Conservation (phyloP, 1,140 invertebrate species). For the Geopemphigus sp. region DNA sequence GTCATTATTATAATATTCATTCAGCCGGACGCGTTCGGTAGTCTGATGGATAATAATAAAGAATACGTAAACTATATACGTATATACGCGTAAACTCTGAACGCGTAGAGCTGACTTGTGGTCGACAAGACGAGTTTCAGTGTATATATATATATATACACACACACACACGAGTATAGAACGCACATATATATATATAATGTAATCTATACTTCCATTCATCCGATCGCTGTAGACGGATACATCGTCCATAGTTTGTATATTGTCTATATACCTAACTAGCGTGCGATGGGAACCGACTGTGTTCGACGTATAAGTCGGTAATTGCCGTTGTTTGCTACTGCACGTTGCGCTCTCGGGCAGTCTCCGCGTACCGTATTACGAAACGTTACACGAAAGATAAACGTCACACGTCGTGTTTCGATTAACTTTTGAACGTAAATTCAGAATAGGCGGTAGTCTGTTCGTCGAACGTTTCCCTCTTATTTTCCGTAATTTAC, state of each 20-base stretch:
- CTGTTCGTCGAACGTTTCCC: no score
- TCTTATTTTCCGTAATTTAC: no score
- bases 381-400: no score
- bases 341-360: not conserved
- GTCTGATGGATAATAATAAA: not conserved
- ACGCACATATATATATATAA: no score
- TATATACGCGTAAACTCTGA: no score
- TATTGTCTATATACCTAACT: not conserved
- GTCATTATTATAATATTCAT: not conserved
- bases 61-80: no score
- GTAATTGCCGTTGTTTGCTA: not conserved
- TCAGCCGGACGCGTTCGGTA: not conserved
- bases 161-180: no score
- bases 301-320: not conserved
- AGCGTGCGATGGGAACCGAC: constrained; percentile 9
- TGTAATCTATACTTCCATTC: no score
- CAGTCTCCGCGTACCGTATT: no score
- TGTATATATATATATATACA: not conserved
- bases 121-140: not conserved
- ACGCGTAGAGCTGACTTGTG: not conserved
- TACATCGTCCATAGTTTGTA: no score
- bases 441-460: no score
- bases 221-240: not conserved
- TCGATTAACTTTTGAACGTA: constrained; percentile 25
- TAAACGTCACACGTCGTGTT: constrained; percentile 9